phyloP scores from a whole-genome alignment of 2,888 invertebrate species.

The Yponomeuta malinellus region DNA sequence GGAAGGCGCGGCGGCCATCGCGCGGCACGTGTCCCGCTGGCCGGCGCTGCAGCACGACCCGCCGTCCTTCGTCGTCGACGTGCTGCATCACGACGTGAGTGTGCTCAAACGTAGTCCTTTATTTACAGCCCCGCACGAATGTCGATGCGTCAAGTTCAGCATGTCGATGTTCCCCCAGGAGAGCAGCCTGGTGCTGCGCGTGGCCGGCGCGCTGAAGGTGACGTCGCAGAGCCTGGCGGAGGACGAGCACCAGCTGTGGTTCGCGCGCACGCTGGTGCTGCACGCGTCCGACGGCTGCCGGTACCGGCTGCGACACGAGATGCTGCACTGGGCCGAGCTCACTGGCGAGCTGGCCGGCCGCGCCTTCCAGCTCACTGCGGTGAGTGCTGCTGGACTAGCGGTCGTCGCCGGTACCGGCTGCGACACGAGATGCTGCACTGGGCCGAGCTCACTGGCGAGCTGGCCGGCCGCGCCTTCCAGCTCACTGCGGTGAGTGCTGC shows the following conservation, averaged over 20 bases:
- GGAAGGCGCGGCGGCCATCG: constrained; percentile 33
- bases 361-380: no score
- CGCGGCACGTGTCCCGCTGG: constrained; percentile 39
- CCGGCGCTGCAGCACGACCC: constrained; percentile 81
- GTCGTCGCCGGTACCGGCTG: no score
- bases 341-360: no score
- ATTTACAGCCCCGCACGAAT: no score
- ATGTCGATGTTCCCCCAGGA: constrained; percentile 33
- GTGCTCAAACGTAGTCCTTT: not conserved
- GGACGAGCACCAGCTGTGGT: constrained; percentile 68
- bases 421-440: no score
- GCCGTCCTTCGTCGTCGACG: constrained; percentile 79
- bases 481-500: no score
- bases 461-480: no score
- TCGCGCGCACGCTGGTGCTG: constrained; percentile 76
- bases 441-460: no score
- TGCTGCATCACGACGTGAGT: constrained; percentile 77
- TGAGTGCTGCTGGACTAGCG: no score
- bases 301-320: constrained; percentile 67
- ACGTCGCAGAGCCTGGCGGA: constrained; percentile 62
- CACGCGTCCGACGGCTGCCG: constrained; percentile 55
- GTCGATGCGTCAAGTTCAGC: no score
- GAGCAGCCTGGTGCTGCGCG: constrained; percentile 66
- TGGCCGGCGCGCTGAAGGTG: constrained; percentile 81
- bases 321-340: no score